Evolutionary conservation across 2,797 vertebrate genomes (phyloP).

Genomic region (Anabas testudineus): DNA sequence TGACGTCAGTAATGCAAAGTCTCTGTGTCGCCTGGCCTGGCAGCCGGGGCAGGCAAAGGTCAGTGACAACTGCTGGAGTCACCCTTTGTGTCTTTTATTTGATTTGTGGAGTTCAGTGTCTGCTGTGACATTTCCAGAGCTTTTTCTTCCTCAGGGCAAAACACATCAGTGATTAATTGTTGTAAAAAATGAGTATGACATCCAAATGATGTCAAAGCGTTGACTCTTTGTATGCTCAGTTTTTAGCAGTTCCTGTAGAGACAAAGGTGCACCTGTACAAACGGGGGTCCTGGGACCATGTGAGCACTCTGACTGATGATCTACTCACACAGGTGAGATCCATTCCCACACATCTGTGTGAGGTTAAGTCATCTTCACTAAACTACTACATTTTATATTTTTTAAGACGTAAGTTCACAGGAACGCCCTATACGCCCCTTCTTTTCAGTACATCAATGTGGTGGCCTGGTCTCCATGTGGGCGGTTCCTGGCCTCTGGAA

Average conservation of each 20-base stretch:
- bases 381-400: neutral
- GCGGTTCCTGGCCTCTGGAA: slow-evolving; percentile 89
- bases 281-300: slow-evolving; percentile 89
- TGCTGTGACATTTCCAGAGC: neutral
- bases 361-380: neutral
- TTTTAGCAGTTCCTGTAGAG: slow-evolving; percentile 93
- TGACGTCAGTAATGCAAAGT: slow-evolving; percentile 91
- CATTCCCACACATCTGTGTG: neutral
- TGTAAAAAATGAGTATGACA: neutral
- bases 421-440: too few species aligned
- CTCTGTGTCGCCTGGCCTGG: slow-evolving; percentile 94
- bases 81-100: too few species aligned
- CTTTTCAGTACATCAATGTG: slow-evolving; percentile 88
- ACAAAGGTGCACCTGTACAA: slow-evolving; percentile 89
- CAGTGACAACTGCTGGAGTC: neutral
- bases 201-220: rapidly evolving
- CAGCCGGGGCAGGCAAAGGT: slow-evolving; percentile 90
- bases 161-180: neutral
- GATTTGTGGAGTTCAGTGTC: neutral
- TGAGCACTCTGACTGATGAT: slow-evolving; percentile 85
- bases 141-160: neutral
- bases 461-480: slow-evolving; percentile 94
- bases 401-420: too few species aligned
- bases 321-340: slow-evolving; percentile 87
- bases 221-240: slow-evolving; percentile 70